Percentiles rank a stretch among this genome's conserved stretches.
These are phyloP conservation scores for Pipra filicauda DNA, from an alignment of 2,113 vertebrate species.

Conservation along the genomic window DNA sequence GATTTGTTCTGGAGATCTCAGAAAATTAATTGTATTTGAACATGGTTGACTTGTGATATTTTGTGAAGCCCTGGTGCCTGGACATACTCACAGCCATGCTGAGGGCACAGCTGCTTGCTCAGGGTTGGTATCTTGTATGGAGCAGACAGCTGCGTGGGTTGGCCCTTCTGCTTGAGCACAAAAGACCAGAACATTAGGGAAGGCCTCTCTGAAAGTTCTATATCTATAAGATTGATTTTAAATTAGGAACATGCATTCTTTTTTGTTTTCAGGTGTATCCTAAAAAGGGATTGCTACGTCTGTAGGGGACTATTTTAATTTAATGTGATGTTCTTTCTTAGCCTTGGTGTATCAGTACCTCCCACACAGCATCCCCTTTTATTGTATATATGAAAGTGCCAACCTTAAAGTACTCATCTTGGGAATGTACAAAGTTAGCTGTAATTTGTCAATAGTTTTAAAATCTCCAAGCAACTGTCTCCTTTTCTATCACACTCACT, in stretches of 20 bases:
- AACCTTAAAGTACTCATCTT: not conserved
- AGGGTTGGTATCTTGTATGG: not conserved
- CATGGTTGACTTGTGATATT: not conserved
- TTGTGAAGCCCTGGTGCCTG: not conserved
- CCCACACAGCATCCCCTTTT: not conserved
- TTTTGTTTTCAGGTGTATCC: not conserved
- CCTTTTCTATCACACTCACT: not conserved
- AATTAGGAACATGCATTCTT: not conserved
- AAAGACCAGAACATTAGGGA: not conserved
- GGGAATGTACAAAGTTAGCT: not conserved
- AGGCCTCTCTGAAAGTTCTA: not conserved
- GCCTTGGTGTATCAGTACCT: not conserved
- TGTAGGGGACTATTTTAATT: not conserved
- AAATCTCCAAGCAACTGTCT: not conserved
- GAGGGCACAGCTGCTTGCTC: not conserved
- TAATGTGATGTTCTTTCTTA: not conserved
- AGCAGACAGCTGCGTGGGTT: not conserved
- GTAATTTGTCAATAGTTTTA: not conserved
- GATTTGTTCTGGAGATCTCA: not conserved
- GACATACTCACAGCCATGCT: not conserved
- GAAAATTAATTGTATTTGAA: not conserved
- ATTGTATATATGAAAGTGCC: not conserved
- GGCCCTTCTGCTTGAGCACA: not conserved
- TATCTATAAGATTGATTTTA: not conserved
- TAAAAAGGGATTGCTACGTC: not conserved